These are phyloP conservation scores for Tetropium fuscum DNA, from an alignment of 2,888 invertebrate genomes.

Conservation along the genomic window DNA sequence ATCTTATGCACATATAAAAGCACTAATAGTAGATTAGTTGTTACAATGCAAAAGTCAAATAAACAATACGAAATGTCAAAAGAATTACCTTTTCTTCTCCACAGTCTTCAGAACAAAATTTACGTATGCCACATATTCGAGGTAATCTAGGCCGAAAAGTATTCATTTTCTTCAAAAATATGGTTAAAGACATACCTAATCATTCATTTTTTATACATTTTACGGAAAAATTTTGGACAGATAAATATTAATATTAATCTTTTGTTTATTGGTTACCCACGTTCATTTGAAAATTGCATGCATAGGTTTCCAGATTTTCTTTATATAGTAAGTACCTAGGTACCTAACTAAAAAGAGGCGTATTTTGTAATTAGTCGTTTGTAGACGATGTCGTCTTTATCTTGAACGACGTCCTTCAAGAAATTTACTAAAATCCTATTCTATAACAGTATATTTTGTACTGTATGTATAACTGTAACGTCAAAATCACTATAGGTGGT, in stretches of 20 bases:
- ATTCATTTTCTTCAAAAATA: conserved; percentile 45
- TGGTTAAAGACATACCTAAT: conserved; percentile 39
- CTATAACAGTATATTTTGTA: too few species aligned
- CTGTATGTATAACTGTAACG: too few species aligned
- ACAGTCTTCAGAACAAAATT: conserved; percentile 47
- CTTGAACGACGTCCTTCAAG: too few species aligned
- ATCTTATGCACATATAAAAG: too few species aligned
- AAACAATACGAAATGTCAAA: not conserved
- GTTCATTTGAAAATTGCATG: conserved; percentile 27
- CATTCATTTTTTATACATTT: conserved; percentile 41
- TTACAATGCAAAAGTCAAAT: conserved; percentile 1
- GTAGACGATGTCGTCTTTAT: too few species aligned
- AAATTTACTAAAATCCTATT: too few species aligned
- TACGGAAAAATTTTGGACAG: conserved; percentile 49
- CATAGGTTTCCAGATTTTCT: conserved; percentile 18
- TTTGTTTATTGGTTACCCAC: conserved; percentile 43
- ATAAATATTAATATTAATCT: conserved; percentile 34
- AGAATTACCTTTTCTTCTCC: conserved; percentile 45
- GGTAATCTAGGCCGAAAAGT: conserved; percentile 41
- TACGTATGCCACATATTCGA: conserved; percentile 32
- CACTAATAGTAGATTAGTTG: too few species aligned
- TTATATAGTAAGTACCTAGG: too few species aligned
- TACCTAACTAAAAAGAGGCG: too few species aligned
- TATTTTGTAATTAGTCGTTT: too few species aligned
- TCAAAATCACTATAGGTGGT: too few species aligned